Base-by-base conservation (phyloP, 2,797 vertebrate species). In the Taenioides sp. region DNA sequence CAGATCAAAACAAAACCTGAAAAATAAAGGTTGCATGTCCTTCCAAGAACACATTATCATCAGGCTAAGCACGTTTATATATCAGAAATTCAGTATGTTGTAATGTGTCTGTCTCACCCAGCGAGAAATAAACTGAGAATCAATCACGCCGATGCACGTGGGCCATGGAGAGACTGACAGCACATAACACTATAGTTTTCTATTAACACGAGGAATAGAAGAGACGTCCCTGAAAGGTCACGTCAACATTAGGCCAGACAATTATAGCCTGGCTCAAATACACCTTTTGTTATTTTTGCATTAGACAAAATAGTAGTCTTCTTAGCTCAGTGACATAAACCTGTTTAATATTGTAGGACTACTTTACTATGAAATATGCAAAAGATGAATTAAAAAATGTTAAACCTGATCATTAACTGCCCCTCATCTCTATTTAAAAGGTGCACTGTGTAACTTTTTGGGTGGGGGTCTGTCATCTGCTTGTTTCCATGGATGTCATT, bases 161-260 rank as follows among this genome's bases (percentile, higher is more conserved):
- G 47, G 82, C 77, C 17, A 20, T 34, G 71, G 14, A 47, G 12
- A 83, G 81, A 76, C 67, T 87, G 85, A 85, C 84, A 84, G 75
- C 85, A 86, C 89, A 88, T 77, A 88, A 88, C 83, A 74, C 70
- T 76, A 87, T 85, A 70, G 84, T 81, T 83, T 86, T 87, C 88
- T 83, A 78, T 87, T 76, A 87, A 89, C 63, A 62, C 69, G 49
- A 60, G 77, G 75, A 77, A 84, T 69, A 65, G 67, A 78, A 63
- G 62, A 70, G 74, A 75, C 14, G 27, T 63, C 81, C 74, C 61
- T 64, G 63, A 78, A 78, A 72, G 63, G 62, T 77, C 68, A 47
- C 7, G 64, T 70, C 73, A 76, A 78, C 62, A 73, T 85, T 54
- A 43, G 18, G 47, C 75, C 25, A 83, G 89, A 88, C 85, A 87